These are phyloP conservation scores for Mormyrus hasselquistii DNA, from an alignment of 2,797 vertebrate genomes.

Conservation along the genomic window DNA sequence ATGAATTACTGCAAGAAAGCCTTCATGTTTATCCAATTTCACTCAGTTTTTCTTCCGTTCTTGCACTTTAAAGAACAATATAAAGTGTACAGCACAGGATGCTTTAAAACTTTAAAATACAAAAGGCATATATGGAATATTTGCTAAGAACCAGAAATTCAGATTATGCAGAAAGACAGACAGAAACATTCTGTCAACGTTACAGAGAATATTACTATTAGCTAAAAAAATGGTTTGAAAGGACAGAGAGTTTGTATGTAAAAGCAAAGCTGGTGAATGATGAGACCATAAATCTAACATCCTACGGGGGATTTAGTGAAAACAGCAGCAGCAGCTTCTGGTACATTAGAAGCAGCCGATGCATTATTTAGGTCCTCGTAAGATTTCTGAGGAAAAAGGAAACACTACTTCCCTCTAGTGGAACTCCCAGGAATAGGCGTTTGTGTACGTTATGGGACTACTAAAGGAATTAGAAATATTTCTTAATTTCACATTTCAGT, in stretches of 20 bases:
- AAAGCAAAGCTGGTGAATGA: not conserved
- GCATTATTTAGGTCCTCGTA: not conserved
- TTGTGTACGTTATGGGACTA: not conserved
- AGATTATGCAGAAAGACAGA: not conserved
- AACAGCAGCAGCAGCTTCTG: not conserved
- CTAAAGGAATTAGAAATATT: not conserved
- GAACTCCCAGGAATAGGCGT: not conserved
- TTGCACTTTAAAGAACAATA: not conserved
- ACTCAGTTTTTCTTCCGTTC: not conserved
- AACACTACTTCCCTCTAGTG: constrained; percentile 17
- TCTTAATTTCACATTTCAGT: not conserved
- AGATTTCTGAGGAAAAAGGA: not conserved
- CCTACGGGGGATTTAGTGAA: not conserved
- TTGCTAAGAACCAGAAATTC: not conserved
- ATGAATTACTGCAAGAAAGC: not conserved
- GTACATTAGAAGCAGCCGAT: not conserved
- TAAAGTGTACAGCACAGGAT: not conserved
- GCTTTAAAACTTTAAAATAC: not conserved
- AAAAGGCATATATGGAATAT: not conserved
- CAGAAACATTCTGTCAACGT: not conserved
- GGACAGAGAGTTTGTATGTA: not conserved
- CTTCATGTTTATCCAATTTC: not conserved
- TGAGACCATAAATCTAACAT: not conserved
- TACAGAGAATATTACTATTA: not conserved
- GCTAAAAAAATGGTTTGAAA: not conserved